Conservation (phyloP, 2,888 invertebrate genomes). For the Nemapogon koenigi region DNA sequence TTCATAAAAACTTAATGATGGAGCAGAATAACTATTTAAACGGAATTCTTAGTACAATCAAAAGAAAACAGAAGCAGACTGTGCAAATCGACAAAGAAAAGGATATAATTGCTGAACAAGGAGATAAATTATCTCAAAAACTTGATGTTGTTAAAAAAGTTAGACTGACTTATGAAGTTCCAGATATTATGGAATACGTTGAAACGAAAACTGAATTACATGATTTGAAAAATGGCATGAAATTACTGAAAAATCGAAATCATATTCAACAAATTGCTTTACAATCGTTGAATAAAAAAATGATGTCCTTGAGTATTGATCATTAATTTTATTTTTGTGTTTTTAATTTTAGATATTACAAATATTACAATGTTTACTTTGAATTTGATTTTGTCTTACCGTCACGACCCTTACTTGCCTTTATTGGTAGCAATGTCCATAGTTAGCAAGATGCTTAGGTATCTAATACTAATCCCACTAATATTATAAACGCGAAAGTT, state of each 20-base stretch:
- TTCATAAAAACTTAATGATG: constrained; percentile 62
- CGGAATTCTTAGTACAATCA: constrained; percentile 41
- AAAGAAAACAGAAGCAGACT: constrained; percentile 38
- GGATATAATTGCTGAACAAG: constrained; percentile 36
- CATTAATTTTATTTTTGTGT: no score
- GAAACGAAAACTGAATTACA: constrained; percentile 52
- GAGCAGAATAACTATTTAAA: constrained; percentile 51
- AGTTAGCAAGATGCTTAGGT: no score
- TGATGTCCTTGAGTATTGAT: constrained; percentile 16
- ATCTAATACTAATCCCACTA: no score
- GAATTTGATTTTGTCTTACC: no score
- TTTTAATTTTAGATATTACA: no score
- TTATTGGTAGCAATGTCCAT: no score
- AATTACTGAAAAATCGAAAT: constrained; percentile 34
- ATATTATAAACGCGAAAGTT: no score
- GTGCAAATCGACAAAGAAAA: constrained; percentile 45
- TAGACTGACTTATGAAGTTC: constrained; percentile 50
- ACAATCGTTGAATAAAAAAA: constrained; percentile 32
- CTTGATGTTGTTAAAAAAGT: constrained; percentile 41
- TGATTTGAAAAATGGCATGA: constrained; percentile 44
- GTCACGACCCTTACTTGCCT: no score
- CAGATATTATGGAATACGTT: constrained; percentile 66
- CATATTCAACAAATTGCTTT: constrained; percentile 45
- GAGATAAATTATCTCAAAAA: constrained; percentile 34
- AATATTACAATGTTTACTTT: no score